A percentile compares a stretch with the other conserved stretches of the same genome.
Conservation (phyloP, 2,113 vertebrate genomes). For the Lagenorhynchus albirostris region DNA sequence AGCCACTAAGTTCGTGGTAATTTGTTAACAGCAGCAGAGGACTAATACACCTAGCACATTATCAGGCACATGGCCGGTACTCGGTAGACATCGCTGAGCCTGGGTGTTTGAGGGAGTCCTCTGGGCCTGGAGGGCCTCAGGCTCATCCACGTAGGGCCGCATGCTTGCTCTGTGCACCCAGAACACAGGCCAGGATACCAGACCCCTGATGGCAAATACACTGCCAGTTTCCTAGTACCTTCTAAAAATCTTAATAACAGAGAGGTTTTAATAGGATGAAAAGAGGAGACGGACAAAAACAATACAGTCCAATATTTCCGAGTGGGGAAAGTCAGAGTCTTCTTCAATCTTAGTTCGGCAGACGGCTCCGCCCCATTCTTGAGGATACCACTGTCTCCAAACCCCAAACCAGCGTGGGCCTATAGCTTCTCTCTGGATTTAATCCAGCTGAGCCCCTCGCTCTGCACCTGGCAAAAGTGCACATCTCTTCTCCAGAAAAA, state of each 20-base stretch:
- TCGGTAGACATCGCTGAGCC: background rate
- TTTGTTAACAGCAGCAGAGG: background rate
- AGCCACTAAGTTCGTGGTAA: background rate
- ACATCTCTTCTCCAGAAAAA: background rate
- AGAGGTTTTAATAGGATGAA: background rate
- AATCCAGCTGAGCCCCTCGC: background rate
- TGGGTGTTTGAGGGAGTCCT: background rate
- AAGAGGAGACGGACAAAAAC: background rate
- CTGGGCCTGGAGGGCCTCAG: background rate
- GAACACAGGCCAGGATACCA: background rate
- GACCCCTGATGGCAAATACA: background rate
- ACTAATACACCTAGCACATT: background rate
- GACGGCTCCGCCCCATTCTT: background rate
- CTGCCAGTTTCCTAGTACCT: background rate
- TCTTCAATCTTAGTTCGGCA: background rate
- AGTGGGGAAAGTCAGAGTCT: background rate
- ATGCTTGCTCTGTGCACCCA: accelerated
- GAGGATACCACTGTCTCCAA: background rate
- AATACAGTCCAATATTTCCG: background rate
- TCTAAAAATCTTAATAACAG: background rate
- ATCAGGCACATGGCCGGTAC: background rate
- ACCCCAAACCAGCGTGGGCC: background rate
- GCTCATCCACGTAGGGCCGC: background rate
- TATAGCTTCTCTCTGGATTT: background rate
- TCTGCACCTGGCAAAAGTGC: background rate